phyloP scores from a whole-genome alignment of 2,888 invertebrate species.

The Linnaemya tessellans region DNA sequence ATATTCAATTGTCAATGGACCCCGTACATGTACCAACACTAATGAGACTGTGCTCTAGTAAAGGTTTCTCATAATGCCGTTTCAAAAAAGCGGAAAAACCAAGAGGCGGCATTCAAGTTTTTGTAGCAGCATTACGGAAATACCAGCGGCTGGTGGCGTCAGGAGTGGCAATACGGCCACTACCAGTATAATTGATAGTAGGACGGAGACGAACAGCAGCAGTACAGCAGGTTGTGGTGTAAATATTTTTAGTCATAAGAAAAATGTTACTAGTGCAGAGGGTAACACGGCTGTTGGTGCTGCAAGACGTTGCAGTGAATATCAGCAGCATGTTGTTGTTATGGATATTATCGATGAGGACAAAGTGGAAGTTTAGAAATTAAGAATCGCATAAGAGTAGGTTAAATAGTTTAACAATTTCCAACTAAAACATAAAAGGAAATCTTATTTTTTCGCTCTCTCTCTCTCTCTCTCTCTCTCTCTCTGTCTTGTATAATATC shows the following conservation, averaged over 20 bases:
- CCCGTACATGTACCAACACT: conserved; percentile 92
- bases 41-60: conserved; percentile 89
- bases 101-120: conserved; percentile 73
- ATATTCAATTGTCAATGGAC: conserved; percentile 92
- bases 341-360: conserved; percentile 79
- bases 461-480: too few species aligned
- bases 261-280: conserved; percentile 39
- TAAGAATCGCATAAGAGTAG: neutral
- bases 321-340: conserved; percentile 76
- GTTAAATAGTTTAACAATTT: neutral
- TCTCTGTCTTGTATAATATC: too few species aligned
- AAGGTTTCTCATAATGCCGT: conserved; percentile 79
- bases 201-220: neutral
- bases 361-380: conserved; percentile 65
- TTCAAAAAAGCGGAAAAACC: conserved; percentile 76
- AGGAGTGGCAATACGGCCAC: conserved; percentile 30
- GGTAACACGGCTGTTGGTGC: conserved; percentile 10
- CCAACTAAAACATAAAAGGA: neutral
- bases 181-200: conserved; percentile 12
- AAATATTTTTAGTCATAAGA: conserved; percentile 19
- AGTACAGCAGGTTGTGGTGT: conserved; percentile 30
- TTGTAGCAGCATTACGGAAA: conserved; percentile 74
- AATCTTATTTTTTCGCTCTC: neutral
- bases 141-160: conserved; percentile 43
- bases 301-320: conserved; percentile 60